These are phyloP conservation scores for Eulemur coronatus DNA, from an alignment of 2,797 vertebrate species.

Conservation along the genomic window DNA sequence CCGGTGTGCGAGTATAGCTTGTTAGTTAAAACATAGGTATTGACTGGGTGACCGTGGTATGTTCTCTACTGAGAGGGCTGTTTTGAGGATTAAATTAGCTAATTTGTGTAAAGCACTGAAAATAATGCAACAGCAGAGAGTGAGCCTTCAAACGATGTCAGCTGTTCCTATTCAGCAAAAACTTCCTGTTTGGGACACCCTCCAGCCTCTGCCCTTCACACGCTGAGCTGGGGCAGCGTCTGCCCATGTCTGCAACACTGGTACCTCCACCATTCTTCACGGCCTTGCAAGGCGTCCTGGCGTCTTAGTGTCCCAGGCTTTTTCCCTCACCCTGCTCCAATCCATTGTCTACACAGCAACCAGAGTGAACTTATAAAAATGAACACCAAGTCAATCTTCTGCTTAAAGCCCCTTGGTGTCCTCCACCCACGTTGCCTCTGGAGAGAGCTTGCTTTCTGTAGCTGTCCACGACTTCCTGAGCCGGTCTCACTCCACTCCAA, in stretches of 20 bases:
- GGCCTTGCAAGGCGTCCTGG: neutral
- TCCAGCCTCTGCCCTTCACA: neutral
- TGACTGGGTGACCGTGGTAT: no score
- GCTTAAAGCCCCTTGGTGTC: accelerated
- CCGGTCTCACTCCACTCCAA: neutral
- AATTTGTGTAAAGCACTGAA: neutral
- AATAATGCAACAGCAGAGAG: neutral
- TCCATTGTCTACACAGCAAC: neutral
- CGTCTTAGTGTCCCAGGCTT: neutral
- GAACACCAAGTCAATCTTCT: neutral
- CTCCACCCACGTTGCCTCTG: accelerated
- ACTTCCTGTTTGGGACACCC: neutral
- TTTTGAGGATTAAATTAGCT: neutral
- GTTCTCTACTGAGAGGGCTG: neutral
- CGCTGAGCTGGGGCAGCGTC: neutral
- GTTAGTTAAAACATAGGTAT: neutral
- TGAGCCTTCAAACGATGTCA: neutral
- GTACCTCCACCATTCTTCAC: neutral
- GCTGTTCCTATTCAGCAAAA: neutral
- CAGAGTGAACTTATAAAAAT: neutral
- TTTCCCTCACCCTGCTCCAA: neutral
- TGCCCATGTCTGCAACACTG: neutral
- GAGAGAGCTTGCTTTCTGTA: neutral
- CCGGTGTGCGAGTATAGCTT: neutral
- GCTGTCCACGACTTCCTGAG: no score